A percentile compares a stretch with the other conserved stretches of the same genome.
Evolutionary conservation across 2,113 vertebrate species (phyloP).

Genomic region (Pachypanchax playfairii): DNA sequence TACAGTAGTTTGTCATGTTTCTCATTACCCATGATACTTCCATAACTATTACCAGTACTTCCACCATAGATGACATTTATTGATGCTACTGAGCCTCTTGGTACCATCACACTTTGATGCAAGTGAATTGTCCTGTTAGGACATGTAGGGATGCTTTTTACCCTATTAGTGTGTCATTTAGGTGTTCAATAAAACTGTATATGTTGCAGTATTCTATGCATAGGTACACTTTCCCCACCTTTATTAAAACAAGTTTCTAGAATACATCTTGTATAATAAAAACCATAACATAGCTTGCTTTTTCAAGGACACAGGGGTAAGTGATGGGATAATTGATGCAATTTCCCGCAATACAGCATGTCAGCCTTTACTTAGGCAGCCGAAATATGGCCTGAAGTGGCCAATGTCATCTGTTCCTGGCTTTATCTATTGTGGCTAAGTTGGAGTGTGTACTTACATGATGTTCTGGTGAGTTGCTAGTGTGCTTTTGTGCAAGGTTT

Average conservation of each 20-base stretch:
- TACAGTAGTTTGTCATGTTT: conserved; percentile 14
- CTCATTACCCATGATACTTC: conserved; percentile 9
- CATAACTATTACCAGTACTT: conserved; percentile 36
- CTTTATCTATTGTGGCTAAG: neutral
- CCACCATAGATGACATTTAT: conserved; percentile 6
- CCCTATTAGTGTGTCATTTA: neutral
- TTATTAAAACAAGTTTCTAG: neutral
- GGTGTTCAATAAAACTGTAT: neutral
- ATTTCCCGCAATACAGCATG: conserved; percentile 50
- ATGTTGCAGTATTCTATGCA: neutral
- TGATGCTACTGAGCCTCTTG: conserved; percentile 2
- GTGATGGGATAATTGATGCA: conserved; percentile 55
- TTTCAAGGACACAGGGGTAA: conserved; percentile 62
- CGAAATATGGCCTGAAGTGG: conserved; percentile 56
- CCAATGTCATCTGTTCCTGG: conserved; percentile 15
- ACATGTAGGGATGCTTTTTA: conserved; percentile 3
- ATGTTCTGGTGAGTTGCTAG: conserved; percentile 20
- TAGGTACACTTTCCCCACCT: neutral
- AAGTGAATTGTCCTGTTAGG: neutral
- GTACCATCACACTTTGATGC: neutral
- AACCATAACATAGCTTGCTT: conserved; percentile 42
- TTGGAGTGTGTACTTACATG: neutral
- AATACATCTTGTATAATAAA: conserved; percentile 1
- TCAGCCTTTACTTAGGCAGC: conserved; percentile 27
- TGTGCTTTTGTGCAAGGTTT: conserved; percentile 10